Base-by-base conservation (phyloP, 2,888 invertebrate genomes). In the Carabus problematicus region DNA sequence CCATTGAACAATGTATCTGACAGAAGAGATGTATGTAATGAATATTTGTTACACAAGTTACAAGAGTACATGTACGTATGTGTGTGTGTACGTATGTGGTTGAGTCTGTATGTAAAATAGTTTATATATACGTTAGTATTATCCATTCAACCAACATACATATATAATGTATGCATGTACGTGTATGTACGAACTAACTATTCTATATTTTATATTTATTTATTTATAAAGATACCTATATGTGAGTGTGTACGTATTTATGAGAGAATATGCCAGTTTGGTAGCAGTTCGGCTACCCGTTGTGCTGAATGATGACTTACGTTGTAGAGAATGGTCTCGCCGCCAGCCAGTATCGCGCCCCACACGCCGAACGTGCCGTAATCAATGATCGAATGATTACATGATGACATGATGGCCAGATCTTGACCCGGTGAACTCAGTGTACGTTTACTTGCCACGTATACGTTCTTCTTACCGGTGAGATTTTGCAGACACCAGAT, bases 311-410 rank as follows among this genome's bases (percentile, higher is more conserved):
- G 81, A 56, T 79, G 77, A 41, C 78, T 80, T 58, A 83, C 75
- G 72, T 83, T 83, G 74, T 82, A 83, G 71, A 81, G 80, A 61
- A 84, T 75, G 4, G 84, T 83, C 73, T 85, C 83, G 9, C 84
- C 84, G 3, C 83, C 83, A 39, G 84, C 82, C 67, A 84, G 75
- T 70, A 84, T 82, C 29, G 84, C 84, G 4, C 84, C 84, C 84
- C 84, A 85, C 62, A 82, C 80, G 8, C 84, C 84, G 73, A 82
- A 85, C 41, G 84, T 85, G 9, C 84, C 84, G 73, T 85, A 85
- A 76, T 84, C 84, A 72, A 83, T 83, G 69, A 86, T 83, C 41
- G 83, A 82, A 75, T 86, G 85, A 75, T 85, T 84, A 74, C 84
- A 85, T 8, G 83, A 78, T 19, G 84, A 82, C 77, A 85, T 76